A percentile compares a stretch with the other conserved stretches of the same genome.
phyloP scores from a whole-genome alignment of 2,113 vertebrate genomes.

The Coptodon bakossiorum region DNA sequence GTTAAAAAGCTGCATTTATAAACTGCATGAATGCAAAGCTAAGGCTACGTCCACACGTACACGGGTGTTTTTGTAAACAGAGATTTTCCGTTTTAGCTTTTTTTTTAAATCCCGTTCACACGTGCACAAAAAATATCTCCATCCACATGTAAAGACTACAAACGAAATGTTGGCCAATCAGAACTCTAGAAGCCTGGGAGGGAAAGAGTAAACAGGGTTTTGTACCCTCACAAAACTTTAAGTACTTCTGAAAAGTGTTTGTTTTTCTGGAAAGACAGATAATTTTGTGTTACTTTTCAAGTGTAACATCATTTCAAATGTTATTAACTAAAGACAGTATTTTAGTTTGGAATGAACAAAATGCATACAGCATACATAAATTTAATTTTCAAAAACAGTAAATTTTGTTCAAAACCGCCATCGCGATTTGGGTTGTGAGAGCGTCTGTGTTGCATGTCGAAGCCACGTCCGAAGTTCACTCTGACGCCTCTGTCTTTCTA shows the following conservation, averaged over 20 bases:
- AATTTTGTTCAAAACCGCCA: not conserved
- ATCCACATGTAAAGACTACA: not conserved
- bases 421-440: not conserved
- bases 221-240: not conserved
- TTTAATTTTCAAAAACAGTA: not conserved
- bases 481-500: not conserved
- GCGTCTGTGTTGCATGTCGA: not conserved
- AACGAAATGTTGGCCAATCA: not conserved
- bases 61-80: not conserved
- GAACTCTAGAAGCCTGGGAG: not conserved
- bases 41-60: rapidly evolving
- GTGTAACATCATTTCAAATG: not conserved
- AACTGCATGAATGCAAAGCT: not conserved
- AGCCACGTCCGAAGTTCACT: not conserved
- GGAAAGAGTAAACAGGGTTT: not conserved
- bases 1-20: not conserved
- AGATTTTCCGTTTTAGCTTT: not conserved
- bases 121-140: not conserved
- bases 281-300: not conserved
- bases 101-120: not conserved
- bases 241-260: not conserved
- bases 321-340: not conserved
- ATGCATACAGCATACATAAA: not conserved
- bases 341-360: not conserved
- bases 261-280: not conserved